Evolutionary conservation across 2,113 vertebrate species (phyloP).

Genomic region (Barbus barbus): DNA sequence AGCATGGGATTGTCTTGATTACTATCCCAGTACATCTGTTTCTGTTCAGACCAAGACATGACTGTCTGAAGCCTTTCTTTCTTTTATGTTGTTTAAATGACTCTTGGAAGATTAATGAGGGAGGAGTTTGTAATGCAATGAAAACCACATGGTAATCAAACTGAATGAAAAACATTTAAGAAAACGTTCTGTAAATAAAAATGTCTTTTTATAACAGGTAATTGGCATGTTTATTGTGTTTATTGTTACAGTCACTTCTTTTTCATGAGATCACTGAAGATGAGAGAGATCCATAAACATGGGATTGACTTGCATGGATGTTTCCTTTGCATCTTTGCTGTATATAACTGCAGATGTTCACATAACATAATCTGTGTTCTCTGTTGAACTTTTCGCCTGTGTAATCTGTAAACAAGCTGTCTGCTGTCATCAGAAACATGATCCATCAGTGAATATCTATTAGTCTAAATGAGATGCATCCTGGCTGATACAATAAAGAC

Average conservation of each 20-base stretch:
- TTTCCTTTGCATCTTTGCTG: background rate
- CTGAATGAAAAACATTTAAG: background rate
- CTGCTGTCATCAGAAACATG: conserved; percentile 2
- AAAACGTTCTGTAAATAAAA: background rate
- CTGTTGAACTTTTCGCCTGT: background rate
- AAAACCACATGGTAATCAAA: conserved; percentile 28
- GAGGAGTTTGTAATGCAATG: conserved; percentile 9
- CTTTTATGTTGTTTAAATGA: conserved; percentile 16
- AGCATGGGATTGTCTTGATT: conserved; percentile 33
- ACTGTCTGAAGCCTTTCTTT: conserved; percentile 20
- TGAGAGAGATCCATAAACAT: background rate
- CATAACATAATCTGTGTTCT: background rate
- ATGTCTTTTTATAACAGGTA: background rate
- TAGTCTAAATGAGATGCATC: conserved; percentile 14
- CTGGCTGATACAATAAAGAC: conserved; percentile 12
- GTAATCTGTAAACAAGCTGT: conserved; percentile 29
- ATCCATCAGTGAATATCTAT: conserved; percentile 2
- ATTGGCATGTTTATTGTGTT: conserved; percentile 19
- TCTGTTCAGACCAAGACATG: conserved; percentile 37
- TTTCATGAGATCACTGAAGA: conserved; percentile 16
- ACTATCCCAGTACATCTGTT: conserved; percentile 33
- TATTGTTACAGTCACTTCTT: background rate
- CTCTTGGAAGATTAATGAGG: conserved; percentile 25
- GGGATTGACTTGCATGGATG: background rate
- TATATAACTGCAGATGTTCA: conserved; percentile 12